phyloP scores from a whole-genome alignment of 1,140 invertebrate genomes.

The Leptopilina boulardi region DNA sequence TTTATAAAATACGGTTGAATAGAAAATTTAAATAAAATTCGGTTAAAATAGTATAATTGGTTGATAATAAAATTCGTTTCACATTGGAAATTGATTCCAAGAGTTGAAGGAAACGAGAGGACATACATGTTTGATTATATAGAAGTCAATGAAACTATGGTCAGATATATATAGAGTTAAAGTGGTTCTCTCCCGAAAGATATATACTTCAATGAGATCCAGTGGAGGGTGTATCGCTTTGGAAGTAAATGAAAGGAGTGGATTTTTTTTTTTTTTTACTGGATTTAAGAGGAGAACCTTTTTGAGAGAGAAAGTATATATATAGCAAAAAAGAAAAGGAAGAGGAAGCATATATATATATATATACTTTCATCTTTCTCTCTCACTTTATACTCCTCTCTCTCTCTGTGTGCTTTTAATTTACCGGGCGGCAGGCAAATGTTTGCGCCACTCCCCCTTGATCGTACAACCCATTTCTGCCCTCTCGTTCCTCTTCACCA shows the following conservation, averaged over 20 bases:
- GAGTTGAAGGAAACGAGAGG: not conserved
- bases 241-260: slow-evolving; percentile 24
- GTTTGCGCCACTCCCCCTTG: slow-evolving; percentile 75
- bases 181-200: slow-evolving; percentile 24
- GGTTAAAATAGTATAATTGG: too few relatives aligned
- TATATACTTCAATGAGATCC: not conserved
- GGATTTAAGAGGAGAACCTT: slow-evolving; percentile 6
- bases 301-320: slow-evolving; percentile 2
- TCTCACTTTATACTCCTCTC: slow-evolving; percentile 67
- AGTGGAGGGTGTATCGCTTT: slow-evolving; percentile 14
- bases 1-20: too few relatives aligned
- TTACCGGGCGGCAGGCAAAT: slow-evolving; percentile 74
- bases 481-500: slow-evolving; percentile 51
- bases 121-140: slow-evolving; percentile 29
- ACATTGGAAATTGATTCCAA: too few relatives aligned
- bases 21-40: too few relatives aligned
- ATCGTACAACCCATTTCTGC: slow-evolving; percentile 66
- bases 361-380: too few relatives aligned
- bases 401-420: slow-evolving; percentile 74
- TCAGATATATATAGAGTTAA: not conserved
- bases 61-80: too few relatives aligned
- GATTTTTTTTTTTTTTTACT: not conserved
- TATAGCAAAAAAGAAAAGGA: slow-evolving; percentile 21
- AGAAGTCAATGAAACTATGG: slow-evolving; percentile 4
- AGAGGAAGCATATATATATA: slow-evolving; percentile 23